Base-by-base conservation (phyloP, 2,113 vertebrate species). In the Callipepla californica region DNA sequence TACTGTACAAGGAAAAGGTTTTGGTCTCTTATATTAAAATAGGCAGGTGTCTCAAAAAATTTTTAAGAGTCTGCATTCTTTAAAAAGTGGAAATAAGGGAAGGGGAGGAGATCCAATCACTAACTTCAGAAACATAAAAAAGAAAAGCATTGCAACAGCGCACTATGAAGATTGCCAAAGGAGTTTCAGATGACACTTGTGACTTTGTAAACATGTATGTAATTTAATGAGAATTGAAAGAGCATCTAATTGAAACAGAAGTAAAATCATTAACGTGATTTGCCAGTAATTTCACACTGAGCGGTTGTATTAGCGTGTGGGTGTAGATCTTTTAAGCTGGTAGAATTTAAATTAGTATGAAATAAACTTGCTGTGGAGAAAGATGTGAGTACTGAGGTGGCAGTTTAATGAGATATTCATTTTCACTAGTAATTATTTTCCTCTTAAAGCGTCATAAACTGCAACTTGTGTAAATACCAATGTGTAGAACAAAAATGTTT, bases 371-470 rank as follows among this genome's bases (percentile, higher is more conserved):
- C 36, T 73, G 6, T 70, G 80, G 59, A 77, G 50, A n/a, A 20
- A 57, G 66, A 68, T 76, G 40, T 2, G 53, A 57, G 58, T 61
- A 23, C 58, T 68, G 70, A 30, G 77, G 40, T 89, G 85, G 50
- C 28, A 57, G n/a, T 78, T 88, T 67, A 94, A 47, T 50, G 53
- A 88, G 80, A 10, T 16, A 28, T 77, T 86, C 1, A 8, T 86
- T 93, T 92, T 58, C 75, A 53, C 23, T 85, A 95, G 58, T 83
- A 78, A 72, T 80, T 74, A 67, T 92, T 97, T 83, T 48, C 51
- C 80, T 94, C 47, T 84, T 40, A 40, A 40, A 40, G 40, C 17
- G 45, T 85, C 73, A 67, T 53, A 88, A 95, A 91, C 25, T 94
- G 34, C 22, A 84, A 2, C 48, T 88, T 92, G 55, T 70, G 63